phyloP scores from a whole-genome alignment of 2,113 vertebrate genomes.

The Formicarius rufipectus region DNA sequence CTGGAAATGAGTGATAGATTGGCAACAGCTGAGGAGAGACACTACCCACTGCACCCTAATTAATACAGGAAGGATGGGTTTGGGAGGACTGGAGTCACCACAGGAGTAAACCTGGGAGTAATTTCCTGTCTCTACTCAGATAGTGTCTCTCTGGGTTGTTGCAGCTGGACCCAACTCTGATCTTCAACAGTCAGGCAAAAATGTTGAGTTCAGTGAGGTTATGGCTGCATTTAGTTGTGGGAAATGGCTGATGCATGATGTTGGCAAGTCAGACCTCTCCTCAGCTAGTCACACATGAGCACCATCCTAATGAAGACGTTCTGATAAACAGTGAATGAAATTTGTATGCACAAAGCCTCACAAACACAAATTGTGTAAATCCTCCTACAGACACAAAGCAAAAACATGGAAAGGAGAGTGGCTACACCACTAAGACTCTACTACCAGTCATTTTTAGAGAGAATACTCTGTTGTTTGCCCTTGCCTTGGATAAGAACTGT shows the following conservation, averaged over 20 bases:
- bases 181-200: background rate
- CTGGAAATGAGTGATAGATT: background rate
- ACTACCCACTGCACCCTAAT: background rate
- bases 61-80: background rate
- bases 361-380: background rate
- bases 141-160: background rate
- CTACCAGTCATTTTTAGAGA: background rate
- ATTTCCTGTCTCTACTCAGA: background rate
- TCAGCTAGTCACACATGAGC: background rate
- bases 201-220: background rate
- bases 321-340: background rate
- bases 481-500: background rate
- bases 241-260: background rate
- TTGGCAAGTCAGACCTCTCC: background rate
- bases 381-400: background rate
- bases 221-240: background rate
- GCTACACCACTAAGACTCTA: background rate
- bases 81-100: background rate
- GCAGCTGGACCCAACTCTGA: background rate
- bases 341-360: background rate
- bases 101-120: background rate
- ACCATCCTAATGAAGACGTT: background rate
- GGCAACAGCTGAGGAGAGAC: background rate
- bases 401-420: background rate
- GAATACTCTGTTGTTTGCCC: background rate